A percentile compares a stretch with the other conserved stretches of the same genome.
Evolutionary conservation across 2,797 vertebrate species (phyloP).

Genomic region (Microctenopoma stevenorrisi): DNA sequence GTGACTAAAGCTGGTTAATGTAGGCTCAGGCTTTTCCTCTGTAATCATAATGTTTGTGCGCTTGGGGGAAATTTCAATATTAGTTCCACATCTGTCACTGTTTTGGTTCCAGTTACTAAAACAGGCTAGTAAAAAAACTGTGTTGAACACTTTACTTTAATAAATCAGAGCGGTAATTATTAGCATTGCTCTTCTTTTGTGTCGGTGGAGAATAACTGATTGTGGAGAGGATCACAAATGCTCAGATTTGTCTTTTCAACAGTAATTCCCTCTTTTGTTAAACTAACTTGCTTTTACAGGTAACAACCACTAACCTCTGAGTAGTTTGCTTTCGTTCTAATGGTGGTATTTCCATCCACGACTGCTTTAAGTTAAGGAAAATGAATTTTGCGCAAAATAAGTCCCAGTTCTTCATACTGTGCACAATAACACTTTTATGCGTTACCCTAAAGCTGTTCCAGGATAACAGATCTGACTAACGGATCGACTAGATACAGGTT

Average conservation of each 20-base stretch:
- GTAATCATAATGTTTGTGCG: slow-evolving; percentile 18
- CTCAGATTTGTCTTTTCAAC: slow-evolving; percentile 3
- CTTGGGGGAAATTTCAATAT: slow-evolving; percentile 41
- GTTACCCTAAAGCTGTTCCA: background rate
- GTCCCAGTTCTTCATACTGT: background rate
- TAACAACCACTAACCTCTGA: background rate
- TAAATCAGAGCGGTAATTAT: slow-evolving; percentile 28
- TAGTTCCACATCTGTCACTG: slow-evolving; percentile 55
- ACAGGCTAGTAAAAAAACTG: background rate
- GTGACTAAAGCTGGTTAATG: slow-evolving; percentile 33
- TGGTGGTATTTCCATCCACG: background rate
- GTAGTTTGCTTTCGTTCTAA: background rate
- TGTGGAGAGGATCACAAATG: background rate
- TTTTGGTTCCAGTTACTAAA: slow-evolving; percentile 39
- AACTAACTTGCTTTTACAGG: background rate
- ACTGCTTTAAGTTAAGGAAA: background rate
- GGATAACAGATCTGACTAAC: slow-evolving; percentile 14
- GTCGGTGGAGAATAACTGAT: slow-evolving; percentile 5
- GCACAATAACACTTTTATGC: too few relatives aligned
- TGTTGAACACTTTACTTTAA: slow-evolving; percentile 11
- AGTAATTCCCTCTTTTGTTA: background rate
- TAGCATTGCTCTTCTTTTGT: background rate
- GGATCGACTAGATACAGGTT: slow-evolving; percentile 8
- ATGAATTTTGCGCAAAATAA: background rate
- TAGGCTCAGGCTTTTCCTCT: slow-evolving; percentile 7